phyloP scores from a whole-genome alignment of 2,888 invertebrate species.

The Allacma fusca region DNA sequence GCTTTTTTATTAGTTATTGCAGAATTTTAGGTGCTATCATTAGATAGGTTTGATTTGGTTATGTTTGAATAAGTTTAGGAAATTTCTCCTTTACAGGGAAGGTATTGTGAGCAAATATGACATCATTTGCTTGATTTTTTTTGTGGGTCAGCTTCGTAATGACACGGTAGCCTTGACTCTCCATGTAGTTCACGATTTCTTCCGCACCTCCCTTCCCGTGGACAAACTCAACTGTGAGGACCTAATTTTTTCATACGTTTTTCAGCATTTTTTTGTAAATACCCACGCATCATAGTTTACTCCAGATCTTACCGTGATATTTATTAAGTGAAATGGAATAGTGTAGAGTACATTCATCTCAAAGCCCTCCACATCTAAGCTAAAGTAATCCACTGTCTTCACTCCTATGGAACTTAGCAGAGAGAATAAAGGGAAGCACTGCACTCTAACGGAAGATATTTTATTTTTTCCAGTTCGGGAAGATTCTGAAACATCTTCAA shows the following conservation, averaged over 20 bases:
- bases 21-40: too few relatives aligned
- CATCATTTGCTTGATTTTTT: conserved; percentile 61
- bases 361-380: conserved; percentile 65
- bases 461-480: too few relatives aligned
- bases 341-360: conserved; percentile 64
- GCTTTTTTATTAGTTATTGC: too few relatives aligned
- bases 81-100: neutral
- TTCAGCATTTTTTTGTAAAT: neutral
- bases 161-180: conserved; percentile 56
- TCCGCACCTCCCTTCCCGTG: conserved; percentile 60
- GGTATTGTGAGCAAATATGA: conserved; percentile 60
- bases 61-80: too few relatives aligned
- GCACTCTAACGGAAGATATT: too few relatives aligned
- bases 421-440: conserved; percentile 64
- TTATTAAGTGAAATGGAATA: conserved; percentile 64
- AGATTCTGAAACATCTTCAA: too few relatives aligned
- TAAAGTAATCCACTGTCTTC: conserved; percentile 64
- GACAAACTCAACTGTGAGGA: conserved; percentile 61
- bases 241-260: conserved; percentile 51
- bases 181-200: conserved; percentile 59
- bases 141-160: conserved; percentile 56
- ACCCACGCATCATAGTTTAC: neutral
- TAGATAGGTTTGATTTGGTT: too few relatives aligned
- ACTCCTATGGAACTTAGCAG: conserved; percentile 64
- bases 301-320: conserved; percentile 60